Base-by-base conservation (phyloP, 2,797 vertebrate genomes). In the Sebastes trivittatus region DNA sequence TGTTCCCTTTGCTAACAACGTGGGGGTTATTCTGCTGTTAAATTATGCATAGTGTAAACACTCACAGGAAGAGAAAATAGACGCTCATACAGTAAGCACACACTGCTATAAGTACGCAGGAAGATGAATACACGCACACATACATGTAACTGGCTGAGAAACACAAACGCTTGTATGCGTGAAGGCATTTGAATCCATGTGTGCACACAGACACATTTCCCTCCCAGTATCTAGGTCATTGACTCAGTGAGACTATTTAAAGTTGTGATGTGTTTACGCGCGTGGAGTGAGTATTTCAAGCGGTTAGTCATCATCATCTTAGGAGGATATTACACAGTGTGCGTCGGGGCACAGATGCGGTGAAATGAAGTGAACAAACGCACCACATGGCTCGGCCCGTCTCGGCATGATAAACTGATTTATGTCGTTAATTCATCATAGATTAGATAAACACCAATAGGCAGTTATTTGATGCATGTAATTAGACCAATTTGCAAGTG, bases 211-310 rank as follows among this genome's bases (percentile, higher is more conserved):
- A 82, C 84, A 75, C 67, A n/a, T 36, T 55, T 76, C 29, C 20
- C 63, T 30, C 34, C 32, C 68, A 60, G 77, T 86, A 86, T 86
- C 36, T 88, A 84, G 88, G 80, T 73, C 83, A 82, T 66, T 79
- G 81, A 88, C 80, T 87, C 71, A 64, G 38, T 75, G 54, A 67
- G 73, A 89, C 82, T 80, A 78, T 90, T 89, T 87, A 75, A 90
- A 80, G 77, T 83, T 72, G 76, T 27, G 64, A 56, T 69, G 55
- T 81, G 55, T 87, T 72, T 73, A 49, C 67, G 30, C 38, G 34
- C 72, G 65, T 64, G 54, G 32, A 61, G 58, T 63, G 52, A 81
- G 77, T 80, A 59, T 78, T 84, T 74, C 74, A 62, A 68, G 77
- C 78, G 72, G 72, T 76, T 84, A 77, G 68, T 75, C 67, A 30